phyloP scores from a whole-genome alignment of 2,797 vertebrate species.

The Parotocinclus haroldoi region DNA sequence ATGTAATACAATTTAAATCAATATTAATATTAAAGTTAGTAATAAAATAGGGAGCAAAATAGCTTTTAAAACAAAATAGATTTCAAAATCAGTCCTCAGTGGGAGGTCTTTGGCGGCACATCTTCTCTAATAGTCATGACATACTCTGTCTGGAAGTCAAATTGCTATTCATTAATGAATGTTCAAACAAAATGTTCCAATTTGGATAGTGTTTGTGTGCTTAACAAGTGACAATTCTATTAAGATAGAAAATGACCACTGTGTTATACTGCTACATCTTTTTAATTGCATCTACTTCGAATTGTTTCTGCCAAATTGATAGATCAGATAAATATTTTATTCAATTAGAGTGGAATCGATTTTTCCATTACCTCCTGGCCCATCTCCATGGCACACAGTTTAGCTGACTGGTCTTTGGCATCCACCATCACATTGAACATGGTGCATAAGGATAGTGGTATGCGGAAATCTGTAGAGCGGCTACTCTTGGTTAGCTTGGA shows the following conservation, averaged over 20 bases:
- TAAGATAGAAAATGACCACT: too few species aligned
- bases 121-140: too few species aligned
- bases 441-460: slow-evolving; percentile 98
- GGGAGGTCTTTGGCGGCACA: too few species aligned
- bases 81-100: too few species aligned
- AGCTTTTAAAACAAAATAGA: too few species aligned
- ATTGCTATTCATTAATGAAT: too few species aligned
- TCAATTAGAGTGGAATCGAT: neutral
- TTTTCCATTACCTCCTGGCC: slow-evolving; percentile 92
- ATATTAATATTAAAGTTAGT: too few species aligned
- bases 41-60: too few species aligned
- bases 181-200: too few species aligned
- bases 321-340: neutral
- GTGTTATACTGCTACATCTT: neutral
- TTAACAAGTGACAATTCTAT: neutral
- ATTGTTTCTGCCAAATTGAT: slow-evolving; percentile 2
- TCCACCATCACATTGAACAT: slow-evolving; percentile 99
- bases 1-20: too few species aligned
- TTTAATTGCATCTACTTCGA: neutral
- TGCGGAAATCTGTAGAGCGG: slow-evolving; percentile 98
- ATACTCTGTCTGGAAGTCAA: too few species aligned
- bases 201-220: too few species aligned
- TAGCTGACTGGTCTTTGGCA: slow-evolving; percentile 98
- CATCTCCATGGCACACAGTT: slow-evolving; percentile 98
- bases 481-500: slow-evolving; percentile 97